Base-by-base conservation (phyloP, 2,113 vertebrate genomes). In the Tursiops truncatus region DNA sequence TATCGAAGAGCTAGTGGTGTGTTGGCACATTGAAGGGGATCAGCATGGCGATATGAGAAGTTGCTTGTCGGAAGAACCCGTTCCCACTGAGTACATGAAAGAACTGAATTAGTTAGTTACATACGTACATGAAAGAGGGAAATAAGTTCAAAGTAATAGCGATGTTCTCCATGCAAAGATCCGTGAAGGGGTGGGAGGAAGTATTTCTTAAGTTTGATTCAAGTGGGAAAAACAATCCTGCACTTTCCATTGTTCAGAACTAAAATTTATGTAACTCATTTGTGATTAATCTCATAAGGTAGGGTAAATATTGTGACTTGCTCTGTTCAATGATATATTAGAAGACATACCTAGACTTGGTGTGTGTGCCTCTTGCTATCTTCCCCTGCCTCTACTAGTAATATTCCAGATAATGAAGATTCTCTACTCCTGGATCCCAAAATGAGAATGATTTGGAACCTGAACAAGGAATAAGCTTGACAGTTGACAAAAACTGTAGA, bases 101-200 rank as follows among this genome's bases (percentile, higher is more conserved):
- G 10, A 67, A 36, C 20, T 50, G 47, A 41, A 62, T 77, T 36
- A 81, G 10, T 91, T 26, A 36, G 1, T 58, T 88, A 20, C 31
- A 47, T 7, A 36, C 1, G 10, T 9, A 17, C 1, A 23, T 41
- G 23, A 8, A 87, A 79, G 11, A 74, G 8, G 79, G 28, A 89
- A 84, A 18, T 33, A 81, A 25, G 10, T 84, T 85, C 23, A 1
- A 68, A 13, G n/a, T 74, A 26, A 44, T 36, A 84, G 11, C 31
- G 17, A 25, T 67, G 18, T 20, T 2, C 6, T 74, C 56, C 56
- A 2, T 20, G 4, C 18, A 60, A 77, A 8, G 8, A 13, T 76
- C 9, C 14, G 82, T 25, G 36, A 87, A 26, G 33, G 3, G 4
- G 44, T 8, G 2, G 1, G 5, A 6, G 8, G 15, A 1, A 44